These are phyloP conservation scores for Dendroctonus valens DNA, from an alignment of 1,140 invertebrate genomes.

Conservation along the genomic window DNA sequence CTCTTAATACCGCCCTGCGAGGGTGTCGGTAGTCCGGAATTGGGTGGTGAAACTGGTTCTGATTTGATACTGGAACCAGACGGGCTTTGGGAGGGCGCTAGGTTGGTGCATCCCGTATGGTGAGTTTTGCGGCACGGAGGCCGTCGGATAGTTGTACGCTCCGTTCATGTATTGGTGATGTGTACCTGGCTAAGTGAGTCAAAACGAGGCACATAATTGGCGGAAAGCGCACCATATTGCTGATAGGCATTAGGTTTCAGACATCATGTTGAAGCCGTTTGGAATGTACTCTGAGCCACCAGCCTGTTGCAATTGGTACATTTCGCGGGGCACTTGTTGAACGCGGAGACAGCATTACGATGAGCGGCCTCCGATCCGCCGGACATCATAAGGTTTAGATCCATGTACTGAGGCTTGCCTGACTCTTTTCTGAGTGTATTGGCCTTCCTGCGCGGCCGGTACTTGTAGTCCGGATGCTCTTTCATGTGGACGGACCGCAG, in stretches of 20 bases:
- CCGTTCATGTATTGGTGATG: conserved; percentile 84
- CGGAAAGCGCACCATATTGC: conserved; percentile 60
- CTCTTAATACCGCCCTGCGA: conserved; percentile 64
- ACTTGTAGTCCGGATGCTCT: conserved; percentile 99
- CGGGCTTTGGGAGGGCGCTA: conserved; percentile 72
- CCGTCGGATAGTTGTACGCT: conserved; percentile 56
- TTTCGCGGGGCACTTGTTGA: conserved; percentile 62
- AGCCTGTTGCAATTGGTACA: conserved; percentile 74
- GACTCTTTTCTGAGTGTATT: conserved; percentile 93
- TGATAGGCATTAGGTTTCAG: conserved; percentile 67
- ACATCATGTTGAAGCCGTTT: conserved; percentile 84
- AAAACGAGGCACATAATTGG: conserved; percentile 57
- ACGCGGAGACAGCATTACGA: conserved; percentile 48
- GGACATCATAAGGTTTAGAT: conserved; percentile 44
- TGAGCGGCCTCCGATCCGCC: conserved; percentile 51
- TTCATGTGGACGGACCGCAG: conserved; percentile 99
- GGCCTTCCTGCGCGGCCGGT: conserved; percentile 87
- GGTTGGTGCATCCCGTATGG: conserved; percentile 62
- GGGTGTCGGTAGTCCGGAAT: conserved; percentile 62
- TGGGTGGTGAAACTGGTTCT: conserved; percentile 71
- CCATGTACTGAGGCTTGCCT: conserved; percentile 67
- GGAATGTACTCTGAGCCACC: conserved; percentile 84
- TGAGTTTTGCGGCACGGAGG: conserved; percentile 60
- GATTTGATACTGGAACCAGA: conserved; percentile 80
- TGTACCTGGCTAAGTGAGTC: conserved; percentile 76